Conservation (phyloP, 2,888 invertebrate species). For the Apotomis turbidana region DNA sequence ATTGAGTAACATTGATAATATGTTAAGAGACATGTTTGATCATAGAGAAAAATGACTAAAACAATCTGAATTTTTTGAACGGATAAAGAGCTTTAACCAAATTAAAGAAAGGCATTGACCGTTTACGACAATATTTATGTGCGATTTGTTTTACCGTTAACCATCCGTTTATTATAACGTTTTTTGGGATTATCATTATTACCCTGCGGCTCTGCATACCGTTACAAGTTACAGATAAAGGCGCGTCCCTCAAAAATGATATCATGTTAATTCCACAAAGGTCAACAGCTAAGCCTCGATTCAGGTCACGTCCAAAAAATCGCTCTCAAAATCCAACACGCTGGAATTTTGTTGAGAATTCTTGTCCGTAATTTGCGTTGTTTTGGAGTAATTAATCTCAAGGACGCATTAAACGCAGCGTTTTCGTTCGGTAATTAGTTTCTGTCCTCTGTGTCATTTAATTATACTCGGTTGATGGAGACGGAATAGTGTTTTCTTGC, state of each 20-base stretch:
- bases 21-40: too few species aligned
- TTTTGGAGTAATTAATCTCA: slow-evolving; percentile 41
- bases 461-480: slow-evolving; percentile 32
- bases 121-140: not conserved
- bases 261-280: slow-evolving; percentile 24
- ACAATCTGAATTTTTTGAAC: too few species aligned
- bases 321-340: slow-evolving; percentile 5
- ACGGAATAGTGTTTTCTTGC: slow-evolving; percentile 31
- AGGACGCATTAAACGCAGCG: slow-evolving; percentile 16
- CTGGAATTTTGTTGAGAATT: slow-evolving; percentile 2
- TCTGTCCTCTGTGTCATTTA: slow-evolving; percentile 36
- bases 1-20: too few species aligned
- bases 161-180: not conserved
- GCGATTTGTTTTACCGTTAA: not conserved
- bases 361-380: slow-evolving; percentile 19
- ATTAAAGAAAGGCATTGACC: too few species aligned
- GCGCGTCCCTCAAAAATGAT: slow-evolving; percentile 10
- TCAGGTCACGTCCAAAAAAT: slow-evolving; percentile 17
- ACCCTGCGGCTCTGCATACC: not conserved
- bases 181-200: slow-evolving; percentile 9
- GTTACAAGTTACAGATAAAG: slow-evolving; percentile 5
- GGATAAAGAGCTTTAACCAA: too few species aligned
- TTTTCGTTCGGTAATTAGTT: slow-evolving; percentile 39
- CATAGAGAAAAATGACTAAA: too few species aligned
- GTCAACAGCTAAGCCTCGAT: slow-evolving; percentile 23